Percentiles rank a stretch among this genome's conserved stretches.
Evolutionary conservation across 2,888 invertebrate species (phyloP).

Genomic region (Drosophila diplacantha): DNA sequence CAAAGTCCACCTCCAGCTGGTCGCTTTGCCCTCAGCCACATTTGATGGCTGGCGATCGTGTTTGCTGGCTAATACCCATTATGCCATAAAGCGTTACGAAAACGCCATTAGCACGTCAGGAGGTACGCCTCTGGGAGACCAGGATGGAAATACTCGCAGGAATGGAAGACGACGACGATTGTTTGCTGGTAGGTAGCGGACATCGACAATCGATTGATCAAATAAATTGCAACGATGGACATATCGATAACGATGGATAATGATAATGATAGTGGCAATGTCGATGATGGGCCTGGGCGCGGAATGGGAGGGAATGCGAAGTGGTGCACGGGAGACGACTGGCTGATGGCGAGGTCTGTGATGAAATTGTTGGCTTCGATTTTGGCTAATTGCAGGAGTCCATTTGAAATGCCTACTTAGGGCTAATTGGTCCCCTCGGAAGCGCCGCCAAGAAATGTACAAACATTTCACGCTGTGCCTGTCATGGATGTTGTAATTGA

Average conservation of each 20-base stretch:
- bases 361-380: slow-evolving; percentile 71
- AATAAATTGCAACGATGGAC: slow-evolving; percentile 35
- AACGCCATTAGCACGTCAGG: slow-evolving; percentile 65
- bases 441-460: slow-evolving; percentile 69
- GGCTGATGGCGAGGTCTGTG: slow-evolving; percentile 42
- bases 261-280: slow-evolving; percentile 31
- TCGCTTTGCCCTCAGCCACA: slow-evolving; percentile 10
- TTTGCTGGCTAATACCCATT: slow-evolving; percentile 45
- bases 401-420: slow-evolving; percentile 71
- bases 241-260: slow-evolving; percentile 31
- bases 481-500: slow-evolving; percentile 76
- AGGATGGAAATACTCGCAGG: slow-evolving; percentile 22
- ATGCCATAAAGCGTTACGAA: slow-evolving; percentile 65
- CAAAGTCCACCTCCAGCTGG: slow-evolving; percentile 21
- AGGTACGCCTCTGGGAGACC: slow-evolving; percentile 47
- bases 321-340: background rate
- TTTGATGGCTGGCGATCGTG: slow-evolving; percentile 40
- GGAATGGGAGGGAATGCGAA: slow-evolving; percentile 5
- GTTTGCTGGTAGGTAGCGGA: slow-evolving; percentile 18
- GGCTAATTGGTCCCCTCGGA: slow-evolving; percentile 74
- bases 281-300: slow-evolving; percentile 10
- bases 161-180: slow-evolving; percentile 4
- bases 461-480: slow-evolving; percentile 76
- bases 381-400: slow-evolving; percentile 70
- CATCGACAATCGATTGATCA: slow-evolving; percentile 34